phyloP scores from a whole-genome alignment of 2,888 invertebrate genomes.

The Ormia ochracea region DNA sequence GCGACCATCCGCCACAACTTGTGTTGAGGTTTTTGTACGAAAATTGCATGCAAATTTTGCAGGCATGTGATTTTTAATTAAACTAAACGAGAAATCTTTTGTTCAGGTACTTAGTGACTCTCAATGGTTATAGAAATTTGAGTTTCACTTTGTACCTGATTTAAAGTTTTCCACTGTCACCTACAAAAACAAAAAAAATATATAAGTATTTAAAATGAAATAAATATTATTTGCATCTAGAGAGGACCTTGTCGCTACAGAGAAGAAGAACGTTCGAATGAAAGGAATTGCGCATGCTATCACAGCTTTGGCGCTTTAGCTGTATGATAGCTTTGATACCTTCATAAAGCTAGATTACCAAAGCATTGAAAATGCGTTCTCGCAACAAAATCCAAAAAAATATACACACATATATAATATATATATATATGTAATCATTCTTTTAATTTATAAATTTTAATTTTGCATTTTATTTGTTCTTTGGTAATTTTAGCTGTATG shows the following conservation, averaged over 20 bases:
- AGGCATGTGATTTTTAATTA: neutral
- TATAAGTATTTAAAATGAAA: neutral
- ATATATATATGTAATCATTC: conserved; percentile 10
- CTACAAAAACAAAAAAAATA: neutral
- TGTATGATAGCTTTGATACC: conserved; percentile 84
- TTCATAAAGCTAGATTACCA: conserved; percentile 97
- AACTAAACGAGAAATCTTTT: conserved; percentile 69
- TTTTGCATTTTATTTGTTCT: conserved; percentile 79
- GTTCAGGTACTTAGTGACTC: conserved; percentile 93
- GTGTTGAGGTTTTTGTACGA: too few relatives aligned
- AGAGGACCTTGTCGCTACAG: neutral
- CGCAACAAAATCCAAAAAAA: neutral
- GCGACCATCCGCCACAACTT: too few relatives aligned
- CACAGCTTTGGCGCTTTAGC: conserved; percentile 93
- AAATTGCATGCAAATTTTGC: neutral
- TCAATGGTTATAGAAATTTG: conserved; percentile 78
- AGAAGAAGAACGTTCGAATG: neutral
- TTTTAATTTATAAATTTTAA: conserved; percentile 48
- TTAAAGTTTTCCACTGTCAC: conserved; percentile 63
- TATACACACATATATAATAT: neutral
- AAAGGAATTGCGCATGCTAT: conserved; percentile 76
- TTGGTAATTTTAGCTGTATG: conserved; percentile 88
- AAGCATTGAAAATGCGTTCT: conserved; percentile 81
- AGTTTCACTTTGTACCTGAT: conserved; percentile 77
- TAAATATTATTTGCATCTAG: neutral